phyloP scores from a whole-genome alignment of 2,888 invertebrate species.

The Chrysomela aeneicollis region DNA sequence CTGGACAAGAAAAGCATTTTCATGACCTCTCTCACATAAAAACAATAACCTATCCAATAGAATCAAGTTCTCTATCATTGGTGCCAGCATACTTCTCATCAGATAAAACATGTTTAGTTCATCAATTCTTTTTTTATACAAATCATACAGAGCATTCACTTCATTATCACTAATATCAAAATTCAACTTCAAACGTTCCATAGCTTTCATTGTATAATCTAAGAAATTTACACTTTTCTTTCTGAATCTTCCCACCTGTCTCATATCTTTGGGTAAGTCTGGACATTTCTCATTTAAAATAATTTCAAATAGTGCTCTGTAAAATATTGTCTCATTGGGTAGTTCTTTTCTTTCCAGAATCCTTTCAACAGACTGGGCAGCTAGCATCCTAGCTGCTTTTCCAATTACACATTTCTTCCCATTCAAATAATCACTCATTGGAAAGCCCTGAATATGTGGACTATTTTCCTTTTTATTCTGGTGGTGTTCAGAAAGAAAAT shows the following conservation, averaged over 20 bases:
- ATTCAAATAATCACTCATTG: slow-evolving; percentile 70
- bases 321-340: slow-evolving; percentile 74
- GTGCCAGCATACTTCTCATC: slow-evolving; percentile 77
- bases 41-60: slow-evolving; percentile 82
- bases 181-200: slow-evolving; percentile 68
- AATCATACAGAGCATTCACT: slow-evolving; percentile 59
- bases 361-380: slow-evolving; percentile 83
- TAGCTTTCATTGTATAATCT: slow-evolving; percentile 75
- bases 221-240: slow-evolving; percentile 68
- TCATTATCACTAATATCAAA: slow-evolving; percentile 61
- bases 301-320: slow-evolving; percentile 79
- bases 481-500: slow-evolving; percentile 73
- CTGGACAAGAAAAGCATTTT: slow-evolving; percentile 72
- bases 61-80: slow-evolving; percentile 82
- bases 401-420: slow-evolving; percentile 66
- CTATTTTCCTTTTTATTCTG: slow-evolving; percentile 37
- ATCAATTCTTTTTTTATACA: slow-evolving; percentile 62
- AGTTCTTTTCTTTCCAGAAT: slow-evolving; percentile 66
- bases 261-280: slow-evolving; percentile 55
- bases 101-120: slow-evolving; percentile 80
- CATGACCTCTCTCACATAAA: slow-evolving; percentile 71
- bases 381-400: slow-evolving; percentile 84
- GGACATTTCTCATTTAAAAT: slow-evolving; percentile 62
- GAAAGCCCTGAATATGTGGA: slow-evolving; percentile 65
- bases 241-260: slow-evolving; percentile 66